Percentiles rank a stretch among this genome's conserved stretches.
phyloP scores from a whole-genome alignment of 1,140 invertebrate genomes.

The Ganaspis sp. region DNA sequence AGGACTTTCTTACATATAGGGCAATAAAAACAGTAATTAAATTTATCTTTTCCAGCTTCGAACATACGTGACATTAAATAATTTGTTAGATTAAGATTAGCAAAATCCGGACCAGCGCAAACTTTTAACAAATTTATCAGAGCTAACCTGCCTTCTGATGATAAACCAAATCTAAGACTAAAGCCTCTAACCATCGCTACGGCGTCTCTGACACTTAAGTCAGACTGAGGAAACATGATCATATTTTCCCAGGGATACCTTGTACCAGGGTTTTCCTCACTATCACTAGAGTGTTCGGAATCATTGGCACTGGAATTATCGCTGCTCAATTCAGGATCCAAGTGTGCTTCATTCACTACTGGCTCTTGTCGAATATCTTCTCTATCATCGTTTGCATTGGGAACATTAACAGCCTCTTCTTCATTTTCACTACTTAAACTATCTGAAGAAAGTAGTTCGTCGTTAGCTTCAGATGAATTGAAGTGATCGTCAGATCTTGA shows the following conservation, averaged over 20 bases:
- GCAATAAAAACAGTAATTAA: not conserved
- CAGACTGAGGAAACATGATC: not conserved
- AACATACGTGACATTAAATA: not conserved
- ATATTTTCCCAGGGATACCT: not conserved
- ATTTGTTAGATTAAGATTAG: not conserved
- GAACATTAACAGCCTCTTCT: no score
- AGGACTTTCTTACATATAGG: not conserved
- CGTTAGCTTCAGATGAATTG: no score
- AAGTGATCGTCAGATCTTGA: no score
- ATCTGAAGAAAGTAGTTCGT: no score
- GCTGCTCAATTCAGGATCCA: no score
- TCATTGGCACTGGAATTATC: no score
- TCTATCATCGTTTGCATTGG: no score
- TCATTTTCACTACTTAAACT: no score
- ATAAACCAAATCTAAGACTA: not conserved
- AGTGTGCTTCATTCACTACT: no score
- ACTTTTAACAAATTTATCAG: not conserved
- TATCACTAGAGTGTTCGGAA: no score
- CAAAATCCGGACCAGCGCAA: not conserved
- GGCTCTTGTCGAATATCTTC: no score
- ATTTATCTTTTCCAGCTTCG: not conserved
- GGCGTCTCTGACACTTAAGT: not conserved
- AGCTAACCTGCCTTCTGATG: not conserved
- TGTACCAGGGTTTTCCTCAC: no score
- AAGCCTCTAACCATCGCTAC: not conserved